A percentile compares a stretch with the other conserved stretches of the same genome.
phyloP scores from a whole-genome alignment of 2,888 invertebrate species.

The Drosophila rellima region DNA sequence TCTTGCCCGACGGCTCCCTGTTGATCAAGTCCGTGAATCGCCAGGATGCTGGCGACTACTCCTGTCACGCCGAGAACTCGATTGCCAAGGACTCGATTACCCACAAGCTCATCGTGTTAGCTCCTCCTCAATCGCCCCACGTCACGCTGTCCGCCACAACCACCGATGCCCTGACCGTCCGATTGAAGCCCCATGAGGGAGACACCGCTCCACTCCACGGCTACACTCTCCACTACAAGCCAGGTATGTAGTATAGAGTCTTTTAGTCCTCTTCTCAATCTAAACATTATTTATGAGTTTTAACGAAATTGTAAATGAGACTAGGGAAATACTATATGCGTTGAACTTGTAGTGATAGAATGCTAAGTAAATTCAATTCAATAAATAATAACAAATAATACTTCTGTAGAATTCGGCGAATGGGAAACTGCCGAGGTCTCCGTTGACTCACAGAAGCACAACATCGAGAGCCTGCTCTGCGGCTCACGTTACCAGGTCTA shows the following conservation, averaged over 20 bases:
- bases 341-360: no score
- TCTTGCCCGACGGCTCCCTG: constrained; percentile 96
- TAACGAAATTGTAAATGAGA: no score
- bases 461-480: constrained; percentile 94
- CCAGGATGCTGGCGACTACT: constrained; percentile 97
- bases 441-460: constrained; percentile 92
- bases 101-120: constrained; percentile 93
- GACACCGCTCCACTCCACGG: constrained; percentile 96
- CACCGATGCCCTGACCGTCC: constrained; percentile 91
- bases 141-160: constrained; percentile 91
- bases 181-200: constrained; percentile 90
- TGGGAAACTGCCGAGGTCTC: constrained; percentile 95
- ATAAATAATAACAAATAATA: not conserved
- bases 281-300: no score
- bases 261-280: no score
- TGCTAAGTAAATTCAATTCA: not conserved
- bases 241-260: no score
- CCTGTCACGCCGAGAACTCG: constrained; percentile 96
- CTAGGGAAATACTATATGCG: no score
- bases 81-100: constrained; percentile 97
- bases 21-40: constrained; percentile 95
- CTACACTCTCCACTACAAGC: constrained; percentile 96
- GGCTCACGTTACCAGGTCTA: constrained; percentile 97
- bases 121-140: constrained; percentile 92
- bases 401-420: constrained; percentile 92